Conservation (phyloP, 2,888 invertebrate species). For the Pyralis farinalis region DNA sequence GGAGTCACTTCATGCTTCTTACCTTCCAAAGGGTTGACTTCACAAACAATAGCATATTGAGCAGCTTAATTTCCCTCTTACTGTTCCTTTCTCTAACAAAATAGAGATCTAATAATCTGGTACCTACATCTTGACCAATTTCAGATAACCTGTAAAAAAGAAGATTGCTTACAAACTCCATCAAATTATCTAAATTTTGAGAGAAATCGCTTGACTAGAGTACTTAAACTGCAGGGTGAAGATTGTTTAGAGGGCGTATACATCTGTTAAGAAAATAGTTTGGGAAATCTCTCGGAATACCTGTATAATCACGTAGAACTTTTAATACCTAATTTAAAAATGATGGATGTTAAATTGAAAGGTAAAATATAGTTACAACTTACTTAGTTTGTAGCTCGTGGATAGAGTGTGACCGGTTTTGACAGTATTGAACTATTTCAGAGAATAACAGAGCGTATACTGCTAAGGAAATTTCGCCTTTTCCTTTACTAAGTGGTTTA, state of each 20-base stretch:
- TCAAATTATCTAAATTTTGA: too few relatives aligned
- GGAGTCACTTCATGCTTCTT: too few relatives aligned
- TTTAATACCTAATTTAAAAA: too few relatives aligned
- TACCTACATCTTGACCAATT: constrained; percentile 97
- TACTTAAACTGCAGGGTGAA: too few relatives aligned
- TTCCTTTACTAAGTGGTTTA: constrained; percentile 94
- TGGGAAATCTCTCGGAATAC: too few relatives aligned
- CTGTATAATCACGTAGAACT: too few relatives aligned
- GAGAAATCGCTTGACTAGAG: too few relatives aligned
- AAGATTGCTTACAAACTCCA: too few relatives aligned
- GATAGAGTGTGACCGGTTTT: constrained; percentile 96
- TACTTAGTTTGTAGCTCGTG: constrained; percentile 97
- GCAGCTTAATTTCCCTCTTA: constrained; percentile 96
- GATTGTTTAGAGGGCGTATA: too few relatives aligned
- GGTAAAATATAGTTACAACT: too few relatives aligned
- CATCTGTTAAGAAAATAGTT: too few relatives aligned
- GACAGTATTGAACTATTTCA: constrained; percentile 98
- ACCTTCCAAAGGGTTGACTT: constrained; percentile 99
- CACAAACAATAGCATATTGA: constrained; percentile 96
- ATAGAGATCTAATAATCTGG: constrained; percentile 95
- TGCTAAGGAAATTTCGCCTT: constrained; percentile 94
- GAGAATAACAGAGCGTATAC: constrained; percentile 98
- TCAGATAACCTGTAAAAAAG: constrained; percentile 92
- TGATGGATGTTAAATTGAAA: too few relatives aligned
- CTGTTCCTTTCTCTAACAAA: constrained; percentile 96